Percentiles rank a stretch among this genome's conserved stretches.
These are phyloP conservation scores for Macrotis lagotis DNA, from an alignment of 2,113 vertebrate genomes.

Conservation along the genomic window DNA sequence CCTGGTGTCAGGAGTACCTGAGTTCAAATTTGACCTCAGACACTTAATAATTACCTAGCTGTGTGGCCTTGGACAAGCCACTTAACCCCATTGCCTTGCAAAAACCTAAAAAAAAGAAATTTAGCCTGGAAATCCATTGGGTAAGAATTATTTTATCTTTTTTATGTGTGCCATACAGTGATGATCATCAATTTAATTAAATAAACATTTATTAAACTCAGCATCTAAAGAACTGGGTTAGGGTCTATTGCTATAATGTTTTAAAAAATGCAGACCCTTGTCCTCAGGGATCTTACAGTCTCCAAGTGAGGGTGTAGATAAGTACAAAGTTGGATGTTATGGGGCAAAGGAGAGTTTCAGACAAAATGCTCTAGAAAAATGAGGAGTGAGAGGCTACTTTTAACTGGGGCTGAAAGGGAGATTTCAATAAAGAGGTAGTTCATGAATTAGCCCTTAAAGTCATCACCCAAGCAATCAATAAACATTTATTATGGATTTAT, in stretches of 20 bases:
- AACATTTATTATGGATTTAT: not conserved
- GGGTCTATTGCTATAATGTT: not conserved
- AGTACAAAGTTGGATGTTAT: not conserved
- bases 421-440: not conserved
- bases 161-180: not conserved
- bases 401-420: not conserved
- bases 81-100: too few species aligned
- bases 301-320: not conserved
- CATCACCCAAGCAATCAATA: not conserved
- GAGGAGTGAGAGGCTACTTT: not conserved
- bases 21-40: too few species aligned
- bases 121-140: slow-evolving; percentile 35
- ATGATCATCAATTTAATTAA: slow-evolving; percentile 2
- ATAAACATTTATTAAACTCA: not conserved
- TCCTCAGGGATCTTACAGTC: not conserved
- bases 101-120: too few species aligned
- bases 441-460: not conserved
- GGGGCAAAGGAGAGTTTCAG: not conserved
- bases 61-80: too few species aligned
- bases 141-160: slow-evolving; percentile 28
- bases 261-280: not conserved
- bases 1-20: too few species aligned
- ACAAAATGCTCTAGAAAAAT: not conserved
- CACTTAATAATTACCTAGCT: too few species aligned
- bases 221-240: not conserved